Percentiles rank a stretch among this genome's conserved stretches.
Conservation (phyloP, 1,140 invertebrate genomes). For the Brachionus angularis region DNA sequence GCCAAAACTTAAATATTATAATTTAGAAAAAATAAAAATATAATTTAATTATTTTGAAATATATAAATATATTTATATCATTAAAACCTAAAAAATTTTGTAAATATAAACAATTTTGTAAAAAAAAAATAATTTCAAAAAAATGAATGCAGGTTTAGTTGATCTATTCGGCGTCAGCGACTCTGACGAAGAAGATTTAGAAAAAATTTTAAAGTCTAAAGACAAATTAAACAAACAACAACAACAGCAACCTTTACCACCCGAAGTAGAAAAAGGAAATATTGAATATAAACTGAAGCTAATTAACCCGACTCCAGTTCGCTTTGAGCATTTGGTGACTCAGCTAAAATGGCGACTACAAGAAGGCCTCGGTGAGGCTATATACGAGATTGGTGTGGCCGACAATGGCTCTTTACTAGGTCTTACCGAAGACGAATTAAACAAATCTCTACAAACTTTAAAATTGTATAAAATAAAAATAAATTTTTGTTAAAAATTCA, state of each 20-base stretch:
- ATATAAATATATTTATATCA: no score
- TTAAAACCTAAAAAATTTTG: no score
- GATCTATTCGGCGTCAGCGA: constrained; percentile 28
- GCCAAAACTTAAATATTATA: no score
- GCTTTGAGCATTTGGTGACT: constrained; percentile 60
- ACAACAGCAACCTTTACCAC: background rate
- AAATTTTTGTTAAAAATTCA: background rate
- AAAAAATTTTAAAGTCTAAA: no score
- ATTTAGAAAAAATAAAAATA: no score
- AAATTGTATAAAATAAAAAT: constrained; percentile 18
- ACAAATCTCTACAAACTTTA: constrained; percentile 71
- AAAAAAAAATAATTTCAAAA: no score
- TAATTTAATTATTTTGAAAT: no score
- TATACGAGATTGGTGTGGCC: constrained; percentile 92
- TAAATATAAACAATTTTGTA: no score
- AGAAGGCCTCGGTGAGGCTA: constrained; percentile 73
- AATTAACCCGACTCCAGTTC: constrained; percentile 51
- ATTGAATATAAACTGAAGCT: constrained; percentile 47
- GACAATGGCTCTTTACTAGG: constrained; percentile 82
- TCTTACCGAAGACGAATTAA: constrained; percentile 72
- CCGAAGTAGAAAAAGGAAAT: constrained; percentile 42
- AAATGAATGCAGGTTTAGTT: constrained; percentile 40
- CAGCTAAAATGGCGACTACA: constrained; percentile 62
- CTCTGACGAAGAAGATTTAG: constrained; percentile 17
- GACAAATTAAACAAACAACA: no score